phyloP scores from a whole-genome alignment of 2,113 vertebrate species.

The Nicator chloris region DNA sequence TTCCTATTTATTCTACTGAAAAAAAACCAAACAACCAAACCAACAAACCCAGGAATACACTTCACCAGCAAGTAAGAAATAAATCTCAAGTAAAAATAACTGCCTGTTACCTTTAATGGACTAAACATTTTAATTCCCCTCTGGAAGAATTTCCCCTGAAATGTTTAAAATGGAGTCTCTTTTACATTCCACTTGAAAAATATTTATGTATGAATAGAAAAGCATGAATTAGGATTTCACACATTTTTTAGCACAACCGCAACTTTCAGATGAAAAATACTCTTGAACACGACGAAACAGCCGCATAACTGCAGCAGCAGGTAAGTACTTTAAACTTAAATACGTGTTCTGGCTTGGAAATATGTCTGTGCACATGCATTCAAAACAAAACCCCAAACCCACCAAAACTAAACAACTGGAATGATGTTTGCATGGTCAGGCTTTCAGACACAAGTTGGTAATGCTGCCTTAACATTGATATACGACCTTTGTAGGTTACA shows the following conservation, averaged over 20 bases:
- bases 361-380: rapidly evolving
- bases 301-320: not conserved
- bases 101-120: not conserved
- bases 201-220: not conserved
- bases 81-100: not conserved
- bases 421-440: constrained; percentile 72
- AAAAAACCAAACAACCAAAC: not conserved
- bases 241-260: not conserved
- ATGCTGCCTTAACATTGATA: constrained; percentile 74
- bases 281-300: not conserved
- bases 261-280: not conserved
- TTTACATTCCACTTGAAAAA: not conserved
- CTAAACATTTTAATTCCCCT: not conserved
- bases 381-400: not conserved
- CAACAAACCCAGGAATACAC: not conserved
- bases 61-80: not conserved
- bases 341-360: not conserved
- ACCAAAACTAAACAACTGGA: constrained; percentile 54
- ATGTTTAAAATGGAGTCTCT: not conserved
- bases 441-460: constrained; percentile 76
- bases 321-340: not conserved
- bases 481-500: constrained; percentile 78
- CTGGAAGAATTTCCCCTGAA: not conserved
- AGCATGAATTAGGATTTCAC: not conserved
- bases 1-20: not conserved